Conservation (phyloP, 2,797 vertebrate species). For the Avahi laniger region DNA sequence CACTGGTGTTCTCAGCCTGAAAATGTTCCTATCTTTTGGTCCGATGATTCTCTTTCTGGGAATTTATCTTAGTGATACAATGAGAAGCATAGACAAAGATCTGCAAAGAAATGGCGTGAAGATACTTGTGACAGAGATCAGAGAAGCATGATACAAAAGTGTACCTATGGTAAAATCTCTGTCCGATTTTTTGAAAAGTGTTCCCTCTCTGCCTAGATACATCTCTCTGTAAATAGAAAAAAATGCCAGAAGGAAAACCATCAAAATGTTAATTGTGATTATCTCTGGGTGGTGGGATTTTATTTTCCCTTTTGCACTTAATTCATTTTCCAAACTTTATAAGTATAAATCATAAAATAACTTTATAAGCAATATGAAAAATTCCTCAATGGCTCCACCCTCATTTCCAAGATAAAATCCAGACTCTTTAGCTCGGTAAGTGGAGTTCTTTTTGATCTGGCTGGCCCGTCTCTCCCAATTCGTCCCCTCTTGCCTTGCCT, state of each 20-base stretch:
- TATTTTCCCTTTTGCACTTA: constrained; percentile 46
- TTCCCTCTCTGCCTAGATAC: background rate
- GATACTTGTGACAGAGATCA: background rate
- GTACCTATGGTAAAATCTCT: background rate
- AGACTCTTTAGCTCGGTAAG: background rate
- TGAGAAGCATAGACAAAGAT: background rate
- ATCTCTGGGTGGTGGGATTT: background rate
- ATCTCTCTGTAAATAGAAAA: constrained; percentile 21
- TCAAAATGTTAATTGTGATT: constrained; percentile 35
- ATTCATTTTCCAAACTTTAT: background rate
- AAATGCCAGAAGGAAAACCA: background rate
- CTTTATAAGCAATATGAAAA: background rate
- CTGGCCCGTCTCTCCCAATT: background rate
- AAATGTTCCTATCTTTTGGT: constrained; percentile 32
- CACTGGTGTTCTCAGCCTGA: background rate
- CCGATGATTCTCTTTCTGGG: background rate
- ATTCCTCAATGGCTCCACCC: background rate
- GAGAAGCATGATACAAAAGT: background rate
- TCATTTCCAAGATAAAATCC: constrained; percentile 36
- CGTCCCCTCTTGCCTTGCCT: background rate
- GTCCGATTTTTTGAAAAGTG: background rate
- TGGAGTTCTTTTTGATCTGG: background rate
- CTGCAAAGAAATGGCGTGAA: background rate
- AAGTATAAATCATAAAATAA: background rate
- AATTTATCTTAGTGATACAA: background rate